Base-by-base conservation (phyloP, 2,888 invertebrate genomes). In the Formica aserva region DNA sequence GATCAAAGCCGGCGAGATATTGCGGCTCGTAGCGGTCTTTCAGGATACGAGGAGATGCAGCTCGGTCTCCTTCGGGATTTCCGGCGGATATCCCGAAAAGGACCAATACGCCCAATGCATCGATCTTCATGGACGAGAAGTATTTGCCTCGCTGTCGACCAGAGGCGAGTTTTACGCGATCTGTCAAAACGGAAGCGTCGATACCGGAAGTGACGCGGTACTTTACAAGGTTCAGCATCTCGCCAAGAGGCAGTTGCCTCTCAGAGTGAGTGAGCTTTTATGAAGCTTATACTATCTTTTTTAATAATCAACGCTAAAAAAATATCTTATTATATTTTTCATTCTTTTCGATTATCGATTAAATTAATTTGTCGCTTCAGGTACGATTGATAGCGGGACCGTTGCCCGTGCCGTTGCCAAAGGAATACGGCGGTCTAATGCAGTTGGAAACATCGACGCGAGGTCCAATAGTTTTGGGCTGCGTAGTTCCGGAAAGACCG, bases 41-140 rank as follows among this genome's bases (percentile, higher is more conserved):
- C 95, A 96, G 87, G 96, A 96, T 91, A 95, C 95, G 66, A 92
- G 94, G 75, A 93, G 93, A 72, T 94, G 92, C 86, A 93, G 92
- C 84, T 92, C 94, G 41, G 92, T 94, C 48, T 94, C 95, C 29
- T 95, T 95, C 86, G 95, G 94, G 65, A 94, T 95, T 84, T 92
- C 94, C 77, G 92, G 94, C 48, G 90, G 92, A 45, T 91, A 92
- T 15, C 92, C 94, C 48, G 94, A 94, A 67, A 93, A 94, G 87
- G 94, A 95, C 92, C 95, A 95, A 90, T 96, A 96, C 87, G 95
- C 95, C 32, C 95, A 96, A 86, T 96, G 96, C 85, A 93, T 96
- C 76, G 95, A 95, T 87, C 92, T 93, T 4, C 93, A 94, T 55
- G 94, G 94, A 52, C 93, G 93, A 65, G 95, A 95, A 72, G 94